These are phyloP conservation scores for Catalaphyllia jardinei DNA, from an alignment of 64 coral and sea anemone genomes.

Conservation along the genomic window DNA sequence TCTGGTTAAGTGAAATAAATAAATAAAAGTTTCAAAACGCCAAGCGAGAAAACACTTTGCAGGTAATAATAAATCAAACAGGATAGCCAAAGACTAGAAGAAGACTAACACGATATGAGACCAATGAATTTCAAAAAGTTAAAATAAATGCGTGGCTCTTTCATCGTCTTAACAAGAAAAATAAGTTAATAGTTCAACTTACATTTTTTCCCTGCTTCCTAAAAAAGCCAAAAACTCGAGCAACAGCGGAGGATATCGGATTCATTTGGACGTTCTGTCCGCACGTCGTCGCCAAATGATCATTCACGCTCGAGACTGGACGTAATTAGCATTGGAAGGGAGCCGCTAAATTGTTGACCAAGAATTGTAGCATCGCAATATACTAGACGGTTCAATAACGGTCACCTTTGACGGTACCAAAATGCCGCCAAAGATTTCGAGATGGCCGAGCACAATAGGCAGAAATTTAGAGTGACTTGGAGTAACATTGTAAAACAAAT, in stretches of 20 bases:
- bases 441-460: neutral
- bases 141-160: no score
- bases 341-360: neutral
- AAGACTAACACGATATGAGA: no score
- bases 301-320: neutral
- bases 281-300: neutral
- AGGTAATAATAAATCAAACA: no score
- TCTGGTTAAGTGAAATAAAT: no score
- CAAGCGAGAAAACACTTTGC: no score
- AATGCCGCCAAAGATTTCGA: neutral
- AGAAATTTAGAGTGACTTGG: neutral
- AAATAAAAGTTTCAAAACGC: no score
- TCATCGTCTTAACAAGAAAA: neutral
- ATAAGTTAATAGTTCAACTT: neutral
- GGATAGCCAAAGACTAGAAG: no score
- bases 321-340: neutral
- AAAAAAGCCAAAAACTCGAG: slow-evolving; percentile 28
- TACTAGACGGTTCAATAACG: neutral
- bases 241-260: neutral
- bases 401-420: neutral
- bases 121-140: no score
- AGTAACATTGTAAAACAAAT: neutral
- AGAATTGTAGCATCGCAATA: neutral
- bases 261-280: neutral
- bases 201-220: slow-evolving; percentile 2